phyloP scores from a whole-genome alignment of 2,888 invertebrate genomes.

The Arge pagana region DNA sequence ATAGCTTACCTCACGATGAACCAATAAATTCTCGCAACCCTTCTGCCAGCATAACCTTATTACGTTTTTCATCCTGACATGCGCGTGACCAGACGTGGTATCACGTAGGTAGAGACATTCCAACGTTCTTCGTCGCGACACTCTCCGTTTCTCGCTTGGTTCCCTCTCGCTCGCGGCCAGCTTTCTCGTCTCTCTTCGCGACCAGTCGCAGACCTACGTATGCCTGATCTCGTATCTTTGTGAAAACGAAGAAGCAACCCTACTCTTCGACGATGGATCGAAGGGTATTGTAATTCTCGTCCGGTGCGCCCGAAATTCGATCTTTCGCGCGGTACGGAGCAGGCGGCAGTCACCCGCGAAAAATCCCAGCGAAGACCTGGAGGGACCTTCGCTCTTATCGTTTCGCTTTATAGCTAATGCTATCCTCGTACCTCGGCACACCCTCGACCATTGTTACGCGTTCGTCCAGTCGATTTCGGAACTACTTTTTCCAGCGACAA shows the following conservation, averaged over 20 bases:
- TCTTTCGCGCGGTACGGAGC: too few species aligned
- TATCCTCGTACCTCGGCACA: not conserved
- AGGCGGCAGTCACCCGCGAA: too few species aligned
- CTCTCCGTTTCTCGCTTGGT: not conserved
- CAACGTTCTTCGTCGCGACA: slow-evolving; percentile 13
- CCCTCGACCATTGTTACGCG: slow-evolving; percentile 7
- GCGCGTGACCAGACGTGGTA: slow-evolving; percentile 40
- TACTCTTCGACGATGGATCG: not conserved
- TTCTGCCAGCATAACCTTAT: slow-evolving; percentile 29
- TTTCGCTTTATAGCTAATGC: slow-evolving; percentile 14
- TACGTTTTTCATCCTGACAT: too few species aligned
- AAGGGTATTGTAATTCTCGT: not conserved
- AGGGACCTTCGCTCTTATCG: slow-evolving; percentile 16
- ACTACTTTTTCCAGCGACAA: not conserved
- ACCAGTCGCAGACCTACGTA: not conserved
- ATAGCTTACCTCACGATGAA: slow-evolving; percentile 28
- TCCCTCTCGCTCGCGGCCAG: not conserved
- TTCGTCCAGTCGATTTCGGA: slow-evolving; percentile 13
- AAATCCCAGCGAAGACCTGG: not conserved
- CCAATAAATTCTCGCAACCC: slow-evolving; percentile 41
- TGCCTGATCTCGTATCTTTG: not conserved
- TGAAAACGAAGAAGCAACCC: not conserved
- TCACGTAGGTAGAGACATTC: slow-evolving; percentile 26
- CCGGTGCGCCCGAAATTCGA: slow-evolving; percentile 6
- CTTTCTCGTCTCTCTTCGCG: not conserved